A percentile compares a stretch with the other conserved stretches of the same genome.
Evolutionary conservation across 2,888 invertebrate species (phyloP).

Genomic region (Heliconius ethilla): DNA sequence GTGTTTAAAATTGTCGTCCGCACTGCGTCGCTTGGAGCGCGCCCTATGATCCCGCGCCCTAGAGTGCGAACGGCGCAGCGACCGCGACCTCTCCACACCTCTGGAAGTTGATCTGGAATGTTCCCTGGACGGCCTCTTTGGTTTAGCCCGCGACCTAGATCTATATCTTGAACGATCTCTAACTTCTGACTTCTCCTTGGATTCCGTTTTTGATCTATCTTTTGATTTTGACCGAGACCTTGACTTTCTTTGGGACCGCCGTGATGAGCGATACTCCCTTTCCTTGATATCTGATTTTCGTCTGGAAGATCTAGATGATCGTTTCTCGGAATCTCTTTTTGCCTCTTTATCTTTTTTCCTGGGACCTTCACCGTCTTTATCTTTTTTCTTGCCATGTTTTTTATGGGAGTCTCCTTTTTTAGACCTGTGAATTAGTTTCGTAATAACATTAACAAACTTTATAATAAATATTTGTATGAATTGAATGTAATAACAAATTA

Average conservation of each 20-base stretch:
- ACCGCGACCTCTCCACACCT: constrained; percentile 55
- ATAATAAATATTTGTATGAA: too few species aligned
- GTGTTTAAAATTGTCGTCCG: constrained; percentile 61
- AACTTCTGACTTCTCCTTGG: constrained; percentile 62
- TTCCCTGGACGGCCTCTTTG: constrained; percentile 59
- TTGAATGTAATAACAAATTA: background rate
- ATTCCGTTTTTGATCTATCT: constrained; percentile 56
- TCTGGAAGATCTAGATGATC: constrained; percentile 65
- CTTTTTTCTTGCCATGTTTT: constrained; percentile 50
- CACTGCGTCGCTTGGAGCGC: constrained; percentile 54
- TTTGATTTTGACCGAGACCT: constrained; percentile 60
- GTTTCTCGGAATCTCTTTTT: constrained; percentile 63
- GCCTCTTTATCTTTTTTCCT: constrained; percentile 65
- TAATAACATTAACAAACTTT: background rate
- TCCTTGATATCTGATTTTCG: constrained; percentile 63
- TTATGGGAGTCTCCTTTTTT: constrained; percentile 52
- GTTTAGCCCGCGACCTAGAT: constrained; percentile 63
- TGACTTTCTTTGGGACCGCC: constrained; percentile 60
- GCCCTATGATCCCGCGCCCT: constrained; percentile 45
- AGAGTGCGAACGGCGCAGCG: constrained; percentile 49
- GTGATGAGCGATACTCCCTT: constrained; percentile 60
- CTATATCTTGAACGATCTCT: constrained; percentile 59
- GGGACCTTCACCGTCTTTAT: constrained; percentile 51
- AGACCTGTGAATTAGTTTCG: constrained; percentile 37
- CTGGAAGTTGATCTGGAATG: constrained; percentile 62